Evolutionary conservation across 2,113 vertebrate genomes (phyloP), one percentile per base, ranked within the genome.

Genomic region (Xenopus borealis): DNA sequence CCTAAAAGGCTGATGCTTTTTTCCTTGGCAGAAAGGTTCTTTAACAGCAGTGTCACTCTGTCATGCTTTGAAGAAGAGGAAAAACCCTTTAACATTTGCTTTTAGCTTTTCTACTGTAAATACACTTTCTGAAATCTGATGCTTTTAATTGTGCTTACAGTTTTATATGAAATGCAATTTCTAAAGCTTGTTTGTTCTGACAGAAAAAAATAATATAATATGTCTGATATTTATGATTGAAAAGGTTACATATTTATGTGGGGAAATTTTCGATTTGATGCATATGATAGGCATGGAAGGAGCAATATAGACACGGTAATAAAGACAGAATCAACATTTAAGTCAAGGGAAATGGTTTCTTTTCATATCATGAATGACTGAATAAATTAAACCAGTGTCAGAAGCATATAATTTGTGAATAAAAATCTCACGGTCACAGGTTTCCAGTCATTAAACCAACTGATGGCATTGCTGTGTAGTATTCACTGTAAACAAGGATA

Each of bases 401-500:
- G 47, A 66, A 72, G 62, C 62, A 57, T 52, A 72, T 72, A n/a
- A 65, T 72, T 72, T 75, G 62, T 62, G 52, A 75, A 55, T 55
- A n/a, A 62, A 74, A 40, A 69, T 69, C 62, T 69, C 59, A 67
- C 14, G 23, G 57, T 75, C 66, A 69, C 74, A 70, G 59, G 59
- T 55, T 76, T 76, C 63, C 10, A 33, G 61, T 52, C 46, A 76
- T 76, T 70, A 76, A 50, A 63, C 66, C 66, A 70, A 70, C 70
- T 70, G 74, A 64, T 64, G 58, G 18, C 61, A 76, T 61, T 57
- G 45, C 46, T 62, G 44, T 69, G 44, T 18, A 76, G 47, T 69
- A 33, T 69, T 59, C 47, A 23, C 55, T 62, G 72, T 75, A 75
- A 75, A 68, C 72, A 75, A 75, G 57, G 62, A 75, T 75, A 44